Evolutionary conservation across 2,797 vertebrate species (phyloP).

Genomic region (Tenualosa thibaudeaui): DNA sequence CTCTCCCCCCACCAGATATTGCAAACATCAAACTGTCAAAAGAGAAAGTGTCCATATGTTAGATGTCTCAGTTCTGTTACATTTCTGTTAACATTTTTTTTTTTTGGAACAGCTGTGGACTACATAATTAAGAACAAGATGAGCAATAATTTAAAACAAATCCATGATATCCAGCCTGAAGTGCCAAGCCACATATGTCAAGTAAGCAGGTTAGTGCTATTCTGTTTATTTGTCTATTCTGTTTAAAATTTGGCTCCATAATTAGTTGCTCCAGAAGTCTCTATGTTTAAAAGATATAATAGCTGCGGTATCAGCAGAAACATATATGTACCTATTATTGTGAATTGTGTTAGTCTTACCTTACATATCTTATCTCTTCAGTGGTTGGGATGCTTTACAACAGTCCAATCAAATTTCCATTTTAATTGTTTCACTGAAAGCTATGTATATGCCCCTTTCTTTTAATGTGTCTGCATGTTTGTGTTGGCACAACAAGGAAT

Average conservation of each 20-base stretch:
- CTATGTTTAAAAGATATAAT: neutral
- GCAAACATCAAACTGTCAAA: conserved; percentile 24
- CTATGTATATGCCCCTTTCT: neutral
- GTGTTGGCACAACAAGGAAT: neutral
- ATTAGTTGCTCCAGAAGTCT: neutral
- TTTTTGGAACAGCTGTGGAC: conserved; percentile 12
- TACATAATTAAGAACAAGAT: conserved; percentile 23
- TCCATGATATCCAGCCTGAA: conserved; percentile 17
- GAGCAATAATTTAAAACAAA: conserved; percentile 25
- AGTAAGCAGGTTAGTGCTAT: neutral
- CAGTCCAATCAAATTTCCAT: neutral
- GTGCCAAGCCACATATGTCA: conserved; percentile 1
- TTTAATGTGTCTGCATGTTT: neutral
- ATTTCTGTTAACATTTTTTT: conserved; percentile 15
- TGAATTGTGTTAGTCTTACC: neutral
- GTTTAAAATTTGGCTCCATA: neutral
- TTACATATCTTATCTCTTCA: neutral
- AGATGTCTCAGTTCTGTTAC: conserved; percentile 12
- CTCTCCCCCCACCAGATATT: neutral
- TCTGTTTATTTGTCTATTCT: neutral
- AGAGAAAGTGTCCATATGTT: conserved; percentile 14
- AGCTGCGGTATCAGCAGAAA: neutral
- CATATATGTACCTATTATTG: neutral
- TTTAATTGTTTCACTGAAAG: neutral
- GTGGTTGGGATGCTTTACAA: neutral